Conservation (phyloP, 2,113 vertebrate species). For the Siniperca knerii region DNA sequence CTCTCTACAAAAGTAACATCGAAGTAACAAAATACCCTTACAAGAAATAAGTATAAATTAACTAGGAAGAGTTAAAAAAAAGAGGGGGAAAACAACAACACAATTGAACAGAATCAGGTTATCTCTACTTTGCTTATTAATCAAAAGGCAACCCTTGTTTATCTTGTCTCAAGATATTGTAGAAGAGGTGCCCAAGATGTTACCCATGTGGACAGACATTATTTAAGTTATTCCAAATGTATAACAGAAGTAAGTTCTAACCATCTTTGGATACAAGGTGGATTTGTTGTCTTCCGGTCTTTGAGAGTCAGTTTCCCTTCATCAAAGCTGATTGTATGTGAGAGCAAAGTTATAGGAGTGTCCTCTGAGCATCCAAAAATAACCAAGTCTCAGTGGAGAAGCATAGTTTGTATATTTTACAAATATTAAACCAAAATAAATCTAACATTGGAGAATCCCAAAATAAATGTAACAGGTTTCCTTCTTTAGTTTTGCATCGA, state of each 20-base stretch:
- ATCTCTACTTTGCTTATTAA: too few relatives aligned
- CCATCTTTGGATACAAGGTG: not conserved
- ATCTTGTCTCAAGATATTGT: too few relatives aligned
- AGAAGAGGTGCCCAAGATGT: too few relatives aligned
- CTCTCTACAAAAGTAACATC: too few relatives aligned
- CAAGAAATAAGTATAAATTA: too few relatives aligned
- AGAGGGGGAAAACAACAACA: too few relatives aligned
- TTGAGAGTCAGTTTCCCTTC: not conserved
- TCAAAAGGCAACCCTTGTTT: too few relatives aligned
- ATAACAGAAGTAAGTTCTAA: not conserved
- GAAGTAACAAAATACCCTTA: too few relatives aligned
- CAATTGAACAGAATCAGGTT: too few relatives aligned
- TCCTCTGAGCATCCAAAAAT: not conserved
- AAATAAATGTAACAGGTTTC: not conserved
- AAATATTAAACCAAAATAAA: not conserved
- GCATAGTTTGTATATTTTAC: not conserved
- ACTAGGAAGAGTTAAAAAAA: too few relatives aligned
- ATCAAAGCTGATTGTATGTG: not conserved
- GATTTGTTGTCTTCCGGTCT: not conserved
- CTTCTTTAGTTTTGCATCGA: not conserved
- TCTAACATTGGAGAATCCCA: not conserved
- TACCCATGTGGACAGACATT: too few relatives aligned
- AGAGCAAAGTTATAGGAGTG: not conserved
- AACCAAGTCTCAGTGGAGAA: not conserved
- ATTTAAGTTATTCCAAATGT: not conserved